phyloP scores from a whole-genome alignment of 2,888 invertebrate genomes.

The Petrophora chlorosata region DNA sequence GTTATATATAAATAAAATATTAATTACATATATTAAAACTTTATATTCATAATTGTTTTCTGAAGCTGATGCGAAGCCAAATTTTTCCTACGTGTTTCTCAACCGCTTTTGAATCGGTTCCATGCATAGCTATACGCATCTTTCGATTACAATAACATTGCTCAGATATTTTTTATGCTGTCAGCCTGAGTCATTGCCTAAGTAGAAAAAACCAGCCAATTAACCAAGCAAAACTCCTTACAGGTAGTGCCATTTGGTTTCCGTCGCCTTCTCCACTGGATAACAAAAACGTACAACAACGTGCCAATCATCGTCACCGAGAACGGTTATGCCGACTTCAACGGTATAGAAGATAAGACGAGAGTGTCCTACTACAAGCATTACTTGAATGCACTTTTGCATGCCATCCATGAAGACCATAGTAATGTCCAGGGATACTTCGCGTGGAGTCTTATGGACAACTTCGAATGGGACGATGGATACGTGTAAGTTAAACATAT shows the following conservation, averaged over 20 bases:
- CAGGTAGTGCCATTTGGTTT: conserved; percentile 85
- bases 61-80: too few species aligned
- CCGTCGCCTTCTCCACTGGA: conserved; percentile 80
- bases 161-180: not conserved
- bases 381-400: conserved; percentile 74
- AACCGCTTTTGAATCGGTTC: too few species aligned
- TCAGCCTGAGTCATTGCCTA: not conserved
- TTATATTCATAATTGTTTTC: too few species aligned
- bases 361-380: conserved; percentile 84
- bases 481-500: conserved; percentile 90
- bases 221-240: conserved; percentile 18
- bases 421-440: conserved; percentile 88
- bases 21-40: too few species aligned
- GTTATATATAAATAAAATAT: too few species aligned
- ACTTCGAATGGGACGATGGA: conserved; percentile 92
- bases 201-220: not conserved
- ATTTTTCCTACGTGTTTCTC: too few species aligned
- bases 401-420: conserved; percentile 83
- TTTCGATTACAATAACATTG: too few species aligned
- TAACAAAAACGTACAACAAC: conserved; percentile 78
- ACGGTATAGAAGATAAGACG: conserved; percentile 77
- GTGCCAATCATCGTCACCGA: conserved; percentile 82
- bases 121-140: too few species aligned
- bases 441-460: conserved; percentile 93
- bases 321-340: conserved; percentile 81